Conservation (phyloP, 2,888 invertebrate genomes). For the Cerastis rubricosa region DNA sequence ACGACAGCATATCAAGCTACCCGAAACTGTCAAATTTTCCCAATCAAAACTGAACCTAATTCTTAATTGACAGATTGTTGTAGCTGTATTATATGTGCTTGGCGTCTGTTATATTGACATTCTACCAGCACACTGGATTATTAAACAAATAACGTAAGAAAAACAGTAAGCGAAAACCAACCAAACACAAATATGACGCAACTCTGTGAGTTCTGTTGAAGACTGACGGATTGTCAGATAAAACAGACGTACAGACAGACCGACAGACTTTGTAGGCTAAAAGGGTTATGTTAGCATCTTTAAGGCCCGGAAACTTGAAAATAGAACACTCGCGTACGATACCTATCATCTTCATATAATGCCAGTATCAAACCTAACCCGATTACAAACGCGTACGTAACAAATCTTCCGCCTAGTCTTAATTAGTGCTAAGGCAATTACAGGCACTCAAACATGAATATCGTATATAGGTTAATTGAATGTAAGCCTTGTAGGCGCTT, state of each 20-base stretch:
- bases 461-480: constrained; percentile 60
- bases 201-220: neutral
- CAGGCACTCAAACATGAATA: constrained; percentile 54
- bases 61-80: no score
- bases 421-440: constrained; percentile 54
- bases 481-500: constrained; percentile 43
- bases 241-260: neutral
- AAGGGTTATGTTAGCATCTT: neutral
- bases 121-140: neutral
- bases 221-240: neutral
- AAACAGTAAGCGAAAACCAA: neutral
- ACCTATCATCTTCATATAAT: neutral
- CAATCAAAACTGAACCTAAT: no score
- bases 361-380: constrained; percentile 14
- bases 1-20: no score
- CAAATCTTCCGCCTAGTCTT: constrained; percentile 31
- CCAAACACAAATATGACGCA: neutral
- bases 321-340: neutral
- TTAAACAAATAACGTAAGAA: neutral
- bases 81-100: no score
- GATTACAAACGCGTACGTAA: constrained; percentile 22
- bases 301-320: neutral
- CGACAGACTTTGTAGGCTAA: neutral
- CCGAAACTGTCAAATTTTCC: no score
- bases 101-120: neutral